Evolutionary conservation across 2,113 vertebrate genomes (phyloP).

Genomic region (Isurus oxyrinchus): DNA sequence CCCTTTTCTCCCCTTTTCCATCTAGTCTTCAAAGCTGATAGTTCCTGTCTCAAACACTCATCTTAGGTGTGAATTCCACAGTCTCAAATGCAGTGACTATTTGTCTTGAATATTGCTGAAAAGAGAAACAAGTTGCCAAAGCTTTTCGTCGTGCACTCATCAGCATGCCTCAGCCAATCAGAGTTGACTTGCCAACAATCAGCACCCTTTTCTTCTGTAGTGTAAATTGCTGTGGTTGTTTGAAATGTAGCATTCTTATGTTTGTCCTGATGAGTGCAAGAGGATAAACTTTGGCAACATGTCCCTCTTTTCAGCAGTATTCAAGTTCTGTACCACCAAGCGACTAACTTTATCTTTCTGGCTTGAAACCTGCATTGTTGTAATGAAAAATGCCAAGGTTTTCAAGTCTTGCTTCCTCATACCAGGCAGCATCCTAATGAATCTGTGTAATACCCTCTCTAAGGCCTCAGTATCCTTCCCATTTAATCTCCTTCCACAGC

Average conservation of each 20-base stretch:
- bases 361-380: neutral
- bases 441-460: neutral
- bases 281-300: too few relatives aligned
- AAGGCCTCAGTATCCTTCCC: neutral
- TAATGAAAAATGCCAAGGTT: neutral
- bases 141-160: neutral
- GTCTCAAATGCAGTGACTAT: too few relatives aligned
- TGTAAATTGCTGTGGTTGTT: neutral
- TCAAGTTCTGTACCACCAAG: too few relatives aligned
- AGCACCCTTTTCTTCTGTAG: neutral
- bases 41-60: neutral
- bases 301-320: too few relatives aligned
- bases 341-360: neutral
- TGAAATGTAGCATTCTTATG: neutral
- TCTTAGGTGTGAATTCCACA: neutral
- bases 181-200: neutral
- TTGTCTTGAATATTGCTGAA: too few relatives aligned
- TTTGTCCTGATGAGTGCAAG: too few relatives aligned
- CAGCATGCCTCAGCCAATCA: neutral
- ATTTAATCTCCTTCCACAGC: neutral
- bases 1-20: neutral
- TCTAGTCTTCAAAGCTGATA: neutral
- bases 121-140: neutral
- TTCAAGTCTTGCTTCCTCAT: neutral
- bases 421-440: neutral